Evolutionary conservation across 2,113 vertebrate genomes (phyloP).

Genomic region (Arenaria interpres): DNA sequence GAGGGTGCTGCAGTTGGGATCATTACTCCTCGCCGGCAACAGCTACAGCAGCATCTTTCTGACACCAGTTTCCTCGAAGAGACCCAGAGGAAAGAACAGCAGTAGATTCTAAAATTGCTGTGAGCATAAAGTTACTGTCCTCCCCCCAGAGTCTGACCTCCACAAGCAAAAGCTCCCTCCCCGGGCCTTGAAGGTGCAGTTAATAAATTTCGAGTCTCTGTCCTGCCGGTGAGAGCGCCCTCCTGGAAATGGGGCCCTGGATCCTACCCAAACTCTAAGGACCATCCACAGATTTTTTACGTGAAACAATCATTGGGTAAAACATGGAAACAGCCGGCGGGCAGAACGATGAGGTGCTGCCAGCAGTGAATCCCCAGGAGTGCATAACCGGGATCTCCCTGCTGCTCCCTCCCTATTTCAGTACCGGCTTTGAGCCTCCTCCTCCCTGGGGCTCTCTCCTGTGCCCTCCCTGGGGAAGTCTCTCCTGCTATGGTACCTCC

Average conservation of each 20-base stretch:
- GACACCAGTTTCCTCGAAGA: not conserved
- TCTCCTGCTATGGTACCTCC: not conserved
- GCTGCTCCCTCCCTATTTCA: not conserved
- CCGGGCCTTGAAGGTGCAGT: not conserved
- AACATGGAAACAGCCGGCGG: accelerated
- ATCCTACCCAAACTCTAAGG: not conserved
- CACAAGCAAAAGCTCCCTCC: not conserved
- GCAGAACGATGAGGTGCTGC: not conserved
- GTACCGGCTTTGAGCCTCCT: not conserved
- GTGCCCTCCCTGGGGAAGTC: not conserved
- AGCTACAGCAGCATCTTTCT: constrained; percentile 13
- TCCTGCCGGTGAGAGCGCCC: not conserved
- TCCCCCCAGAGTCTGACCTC: not conserved
- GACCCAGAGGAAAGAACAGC: not conserved
- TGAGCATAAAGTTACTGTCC: not conserved
- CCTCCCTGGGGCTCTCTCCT: not conserved
- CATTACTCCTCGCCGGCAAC: not conserved
- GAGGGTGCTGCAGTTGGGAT: not conserved
- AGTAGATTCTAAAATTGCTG: not conserved
- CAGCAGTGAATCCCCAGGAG: not conserved
- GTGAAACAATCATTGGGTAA: not conserved
- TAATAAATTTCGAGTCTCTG: not conserved
- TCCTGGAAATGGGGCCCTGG: not conserved
- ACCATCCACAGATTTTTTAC: not conserved
- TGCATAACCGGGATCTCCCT: not conserved